These are phyloP conservation scores for Lamprologus sp. DNA, from an alignment of 2,113 vertebrate genomes.

Conservation along the genomic window DNA sequence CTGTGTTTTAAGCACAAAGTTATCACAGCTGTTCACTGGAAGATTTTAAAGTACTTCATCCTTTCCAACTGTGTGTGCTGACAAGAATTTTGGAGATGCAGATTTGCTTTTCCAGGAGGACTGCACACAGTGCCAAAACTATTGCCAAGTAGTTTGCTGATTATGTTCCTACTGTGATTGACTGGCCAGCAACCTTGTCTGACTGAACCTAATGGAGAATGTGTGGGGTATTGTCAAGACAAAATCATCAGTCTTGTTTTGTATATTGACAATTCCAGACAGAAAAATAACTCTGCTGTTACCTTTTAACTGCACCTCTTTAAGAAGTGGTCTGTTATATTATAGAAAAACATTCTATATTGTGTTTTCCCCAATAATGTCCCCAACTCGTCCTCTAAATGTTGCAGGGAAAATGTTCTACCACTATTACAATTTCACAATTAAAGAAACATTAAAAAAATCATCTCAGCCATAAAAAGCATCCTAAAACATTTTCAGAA, in stretches of 20 bases:
- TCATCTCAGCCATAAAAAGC: not conserved
- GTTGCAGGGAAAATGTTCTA: not conserved
- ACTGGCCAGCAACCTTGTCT: not conserved
- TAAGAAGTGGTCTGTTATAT: not conserved
- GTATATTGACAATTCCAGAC: not conserved
- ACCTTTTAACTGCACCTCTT: not conserved
- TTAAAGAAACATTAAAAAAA: not conserved
- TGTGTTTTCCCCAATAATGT: not conserved
- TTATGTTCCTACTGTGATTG: not conserved
- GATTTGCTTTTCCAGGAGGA: not conserved
- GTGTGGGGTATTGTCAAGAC: not conserved
- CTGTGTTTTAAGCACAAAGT: not conserved
- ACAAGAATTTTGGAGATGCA: not conserved
- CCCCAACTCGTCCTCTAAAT: not conserved
- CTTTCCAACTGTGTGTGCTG: not conserved
- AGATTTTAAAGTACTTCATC: not conserved
- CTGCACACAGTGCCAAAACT: not conserved
- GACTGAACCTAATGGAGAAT: not conserved
- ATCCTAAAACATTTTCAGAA: not conserved
- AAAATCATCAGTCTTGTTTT: not conserved
- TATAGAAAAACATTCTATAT: not conserved
- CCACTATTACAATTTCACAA: not conserved
- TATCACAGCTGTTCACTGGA: not conserved
- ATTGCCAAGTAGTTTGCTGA: not conserved
- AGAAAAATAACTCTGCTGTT: not conserved